Percentiles rank a stretch among this genome's conserved stretches.
Conservation (phyloP, 2,888 invertebrate species). For the Uropetala carovei region DNA sequence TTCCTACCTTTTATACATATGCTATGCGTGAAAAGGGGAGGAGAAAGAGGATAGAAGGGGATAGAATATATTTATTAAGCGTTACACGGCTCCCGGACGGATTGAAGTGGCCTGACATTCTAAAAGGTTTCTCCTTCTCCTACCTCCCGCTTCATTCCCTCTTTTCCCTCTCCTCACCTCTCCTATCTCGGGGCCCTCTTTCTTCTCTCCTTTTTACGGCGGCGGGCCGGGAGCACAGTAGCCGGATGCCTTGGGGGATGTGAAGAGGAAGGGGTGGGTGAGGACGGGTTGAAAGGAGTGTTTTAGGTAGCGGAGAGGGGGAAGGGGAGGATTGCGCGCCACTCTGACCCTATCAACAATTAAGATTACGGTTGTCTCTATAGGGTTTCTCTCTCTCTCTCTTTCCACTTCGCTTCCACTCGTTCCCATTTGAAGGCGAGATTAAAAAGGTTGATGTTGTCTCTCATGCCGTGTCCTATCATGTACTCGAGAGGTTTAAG, state of each 20-base stretch:
- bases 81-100: slow-evolving; percentile 36
- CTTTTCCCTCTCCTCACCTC: not conserved
- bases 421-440: slow-evolving; percentile 43
- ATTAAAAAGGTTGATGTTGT: slow-evolving; percentile 39
- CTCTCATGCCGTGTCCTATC: slow-evolving; percentile 11
- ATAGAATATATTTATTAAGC: slow-evolving; percentile 56
- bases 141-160: not conserved
- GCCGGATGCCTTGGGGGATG: slow-evolving; percentile 43
- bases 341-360: slow-evolving; percentile 58
- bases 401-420: not conserved
- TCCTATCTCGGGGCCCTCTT: not conserved
- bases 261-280: not conserved
- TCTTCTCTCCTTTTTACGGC: slow-evolving; percentile 40
- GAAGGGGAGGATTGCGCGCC: slow-evolving; percentile 44
- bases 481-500: not conserved
- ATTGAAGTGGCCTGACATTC: slow-evolving; percentile 61
- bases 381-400: slow-evolving; percentile 33
- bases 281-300: not conserved
- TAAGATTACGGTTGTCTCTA: slow-evolving; percentile 55
- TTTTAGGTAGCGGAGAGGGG: slow-evolving; percentile 49
- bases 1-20: slow-evolving; percentile 49
- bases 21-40: slow-evolving; percentile 46
- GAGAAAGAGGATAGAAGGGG: not conserved
- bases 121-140: slow-evolving; percentile 48
- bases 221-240: slow-evolving; percentile 52